phyloP scores from a whole-genome alignment of 2,888 invertebrate genomes.

The Rhagonycha lutea region DNA sequence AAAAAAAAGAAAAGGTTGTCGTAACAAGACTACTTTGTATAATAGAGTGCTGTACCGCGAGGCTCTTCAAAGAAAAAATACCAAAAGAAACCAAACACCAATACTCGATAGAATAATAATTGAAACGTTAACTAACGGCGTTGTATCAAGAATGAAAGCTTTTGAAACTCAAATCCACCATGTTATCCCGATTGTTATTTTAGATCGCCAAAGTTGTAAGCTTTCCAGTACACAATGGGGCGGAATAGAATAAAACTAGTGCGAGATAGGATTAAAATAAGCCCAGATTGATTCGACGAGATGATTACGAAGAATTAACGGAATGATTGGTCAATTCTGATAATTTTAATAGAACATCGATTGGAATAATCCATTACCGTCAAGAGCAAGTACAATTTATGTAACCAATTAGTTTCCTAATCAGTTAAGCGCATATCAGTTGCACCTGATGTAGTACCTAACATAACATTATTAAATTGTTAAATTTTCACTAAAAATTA shows the following conservation, averaged over 20 bases:
- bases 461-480: not conserved
- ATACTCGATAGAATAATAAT: conserved; percentile 35
- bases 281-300: conserved; percentile 36
- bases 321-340: conserved; percentile 37
- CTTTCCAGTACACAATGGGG: conserved; percentile 38
- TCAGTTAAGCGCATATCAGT: not conserved
- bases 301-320: conserved; percentile 38
- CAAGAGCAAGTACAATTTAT: conserved; percentile 18
- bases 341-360: conserved; percentile 24
- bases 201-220: conserved; percentile 36
- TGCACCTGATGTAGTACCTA: conserved; percentile 1
- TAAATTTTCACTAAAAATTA: not conserved
- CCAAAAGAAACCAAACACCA: conserved; percentile 23
- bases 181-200: conserved; percentile 38
- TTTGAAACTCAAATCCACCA: conserved; percentile 38
- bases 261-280: conserved; percentile 38
- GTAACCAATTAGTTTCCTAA: conserved; percentile 13
- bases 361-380: not conserved
- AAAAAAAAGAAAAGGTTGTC: conserved; percentile 9
- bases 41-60: conserved; percentile 9
- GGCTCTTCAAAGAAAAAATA: conserved; percentile 6
- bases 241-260: conserved; percentile 35
- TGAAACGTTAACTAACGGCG: conserved; percentile 42
- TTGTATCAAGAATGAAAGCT: conserved; percentile 28
- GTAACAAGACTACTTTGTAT: conserved; percentile 20